phyloP scores from a whole-genome alignment of 30 jellyfish, hydroid and myxozoan species.

The Aurelia sp. region DNA sequence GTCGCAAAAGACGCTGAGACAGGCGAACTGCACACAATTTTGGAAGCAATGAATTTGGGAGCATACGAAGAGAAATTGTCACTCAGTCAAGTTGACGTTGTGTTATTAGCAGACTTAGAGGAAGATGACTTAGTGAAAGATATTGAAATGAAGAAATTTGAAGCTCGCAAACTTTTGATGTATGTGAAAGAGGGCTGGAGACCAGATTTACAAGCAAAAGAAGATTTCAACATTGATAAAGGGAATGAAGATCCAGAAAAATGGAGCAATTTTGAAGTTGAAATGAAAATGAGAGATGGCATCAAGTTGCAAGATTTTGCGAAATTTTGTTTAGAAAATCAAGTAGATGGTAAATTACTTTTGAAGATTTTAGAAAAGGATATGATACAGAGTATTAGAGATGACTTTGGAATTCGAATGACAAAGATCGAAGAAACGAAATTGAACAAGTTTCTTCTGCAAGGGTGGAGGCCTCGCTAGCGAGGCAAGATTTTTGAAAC shows the following conservation, averaged over 20 bases:
- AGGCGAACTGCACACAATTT: not conserved
- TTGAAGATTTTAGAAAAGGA: constrained; percentile 9
- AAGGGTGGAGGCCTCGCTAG: constrained; percentile 28
- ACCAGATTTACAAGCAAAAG: not conserved
- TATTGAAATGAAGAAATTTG: constrained; percentile 28
- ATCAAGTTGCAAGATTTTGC: constrained; percentile 32
- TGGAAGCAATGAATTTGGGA: not conserved
- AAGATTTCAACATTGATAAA: not conserved
- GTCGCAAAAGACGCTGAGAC: not conserved
- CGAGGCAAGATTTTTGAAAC: too few species aligned
- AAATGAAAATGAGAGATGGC: not conserved
- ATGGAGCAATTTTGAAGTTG: constrained; percentile 13
- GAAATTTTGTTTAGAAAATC: constrained; percentile 7
- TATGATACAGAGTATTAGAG: constrained; percentile 8
- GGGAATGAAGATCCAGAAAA: not conserved
- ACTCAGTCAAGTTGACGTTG: constrained; percentile 1
- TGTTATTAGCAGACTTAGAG: not conserved
- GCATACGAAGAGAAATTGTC: not conserved
- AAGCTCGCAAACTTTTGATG: constrained; percentile 5
- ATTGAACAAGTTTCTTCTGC: constrained; percentile 11
- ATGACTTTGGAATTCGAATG: not conserved
- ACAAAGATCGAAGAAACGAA: constrained; percentile 20
- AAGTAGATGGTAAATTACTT: constrained; percentile 41
- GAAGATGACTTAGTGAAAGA: constrained; percentile 17
- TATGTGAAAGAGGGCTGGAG: constrained; percentile 25